Percentiles rank a stretch among this genome's conserved stretches.
These are phyloP conservation scores for Helicoverpa assulta DNA, from an alignment of 2,888 invertebrate genomes.

Conservation along the genomic window DNA sequence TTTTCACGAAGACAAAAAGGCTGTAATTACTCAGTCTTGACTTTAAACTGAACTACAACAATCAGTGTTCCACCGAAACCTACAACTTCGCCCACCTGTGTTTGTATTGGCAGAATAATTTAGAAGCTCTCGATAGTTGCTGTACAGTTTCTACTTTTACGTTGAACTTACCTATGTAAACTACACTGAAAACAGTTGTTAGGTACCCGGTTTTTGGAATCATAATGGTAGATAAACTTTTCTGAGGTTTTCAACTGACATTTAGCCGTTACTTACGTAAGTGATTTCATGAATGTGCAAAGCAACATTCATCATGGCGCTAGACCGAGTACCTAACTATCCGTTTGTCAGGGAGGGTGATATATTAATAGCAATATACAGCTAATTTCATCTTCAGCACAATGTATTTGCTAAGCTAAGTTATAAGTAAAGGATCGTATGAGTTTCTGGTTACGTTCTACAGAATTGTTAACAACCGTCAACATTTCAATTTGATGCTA, in stretches of 20 bases:
- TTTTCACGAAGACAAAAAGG: not conserved
- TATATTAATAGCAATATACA: slow-evolving; percentile 49
- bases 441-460: not conserved
- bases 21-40: not conserved
- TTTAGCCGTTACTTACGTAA: slow-evolving; percentile 12
- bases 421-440: slow-evolving; percentile 9
- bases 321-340: slow-evolving; percentile 28
- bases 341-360: slow-evolving; percentile 43
- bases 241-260: not conserved
- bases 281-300: slow-evolving; percentile 46
- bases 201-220: slow-evolving; percentile 9
- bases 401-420: slow-evolving; percentile 29
- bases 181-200: slow-evolving; percentile 18
- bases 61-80: slow-evolving; percentile 10
- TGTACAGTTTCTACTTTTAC: slow-evolving; percentile 18
- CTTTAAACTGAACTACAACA: slow-evolving; percentile 14
- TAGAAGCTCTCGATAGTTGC: slow-evolving; percentile 38
- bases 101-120: slow-evolving; percentile 47
- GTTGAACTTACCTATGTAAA: slow-evolving; percentile 37
- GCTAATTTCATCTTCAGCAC: slow-evolving; percentile 40
- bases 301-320: slow-evolving; percentile 50
- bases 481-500: not conserved
- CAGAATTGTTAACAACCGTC: not conserved
- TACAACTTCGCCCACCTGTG: slow-evolving; percentile 35
- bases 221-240: no score